These are phyloP conservation scores for Saccostrea echinata DNA, from an alignment of 1,140 invertebrate species.

Conservation along the genomic window DNA sequence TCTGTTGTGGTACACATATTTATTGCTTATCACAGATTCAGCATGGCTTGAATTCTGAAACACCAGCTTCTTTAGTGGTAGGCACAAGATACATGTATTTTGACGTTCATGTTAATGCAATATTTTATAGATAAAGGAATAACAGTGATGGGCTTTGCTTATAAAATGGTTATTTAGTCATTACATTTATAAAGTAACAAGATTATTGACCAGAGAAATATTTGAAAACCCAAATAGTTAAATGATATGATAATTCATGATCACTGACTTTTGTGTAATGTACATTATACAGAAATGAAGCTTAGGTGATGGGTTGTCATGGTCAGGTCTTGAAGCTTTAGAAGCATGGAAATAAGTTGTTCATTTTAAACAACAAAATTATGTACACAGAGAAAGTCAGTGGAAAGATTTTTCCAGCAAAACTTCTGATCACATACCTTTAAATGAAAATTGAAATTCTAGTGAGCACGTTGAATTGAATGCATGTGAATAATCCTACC, in stretches of 20 bases:
- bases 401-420: too few species aligned
- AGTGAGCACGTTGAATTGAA: too few species aligned
- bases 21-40: conserved; percentile 25
- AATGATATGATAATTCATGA: too few species aligned
- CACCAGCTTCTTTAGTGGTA: conserved; percentile 17
- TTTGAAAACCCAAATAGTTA: too few species aligned
- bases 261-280: too few species aligned
- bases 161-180: not conserved
- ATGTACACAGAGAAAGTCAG: not conserved
- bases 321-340: not conserved
- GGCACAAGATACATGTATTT: not conserved
- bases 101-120: not conserved
- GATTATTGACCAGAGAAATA: not conserved
- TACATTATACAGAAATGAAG: not conserved
- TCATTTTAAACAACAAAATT: not conserved
- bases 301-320: not conserved
- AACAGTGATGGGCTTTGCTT: not conserved
- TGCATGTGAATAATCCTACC: too few species aligned
- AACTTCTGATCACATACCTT: too few species aligned
- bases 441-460: too few species aligned
- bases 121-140: not conserved
- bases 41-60: conserved; percentile 6
- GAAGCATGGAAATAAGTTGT: not conserved
- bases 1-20: not conserved
- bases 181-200: not conserved